These are phyloP conservation scores for Tachysurus vachellii DNA, from an alignment of 2,113 vertebrate species.

Conservation along the genomic window DNA sequence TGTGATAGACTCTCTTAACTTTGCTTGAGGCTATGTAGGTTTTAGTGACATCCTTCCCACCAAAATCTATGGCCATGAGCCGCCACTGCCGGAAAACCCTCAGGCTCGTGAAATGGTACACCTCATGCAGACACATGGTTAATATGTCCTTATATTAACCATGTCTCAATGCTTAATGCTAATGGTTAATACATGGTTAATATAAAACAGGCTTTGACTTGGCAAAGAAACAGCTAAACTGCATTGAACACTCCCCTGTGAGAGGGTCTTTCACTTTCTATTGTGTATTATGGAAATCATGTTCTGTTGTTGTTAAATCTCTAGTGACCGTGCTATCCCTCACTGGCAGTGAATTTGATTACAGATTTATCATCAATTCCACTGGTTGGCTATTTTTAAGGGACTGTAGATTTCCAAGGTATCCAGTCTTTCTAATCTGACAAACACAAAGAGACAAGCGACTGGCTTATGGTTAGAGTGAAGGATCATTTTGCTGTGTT, in stretches of 20 bases:
- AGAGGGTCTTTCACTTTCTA: neutral
- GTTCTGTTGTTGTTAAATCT: neutral
- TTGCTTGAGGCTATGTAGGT: neutral
- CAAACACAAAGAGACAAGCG: neutral
- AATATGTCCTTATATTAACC: conserved; percentile 15
- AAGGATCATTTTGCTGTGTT: neutral
- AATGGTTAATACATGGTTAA: conserved; percentile 22
- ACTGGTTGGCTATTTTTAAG: neutral
- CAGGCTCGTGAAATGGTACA: neutral
- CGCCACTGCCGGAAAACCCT: neutral
- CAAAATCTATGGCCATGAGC: neutral
- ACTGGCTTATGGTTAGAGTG: neutral
- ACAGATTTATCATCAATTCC: too few species aligned
- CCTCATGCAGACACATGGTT: neutral
- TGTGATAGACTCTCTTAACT: neutral
- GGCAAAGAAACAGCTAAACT: neutral
- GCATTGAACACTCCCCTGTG: neutral
- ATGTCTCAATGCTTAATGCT: neutral
- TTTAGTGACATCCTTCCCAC: neutral
- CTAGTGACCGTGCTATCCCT: neutral
- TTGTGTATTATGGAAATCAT: neutral
- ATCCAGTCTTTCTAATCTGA: too few species aligned
- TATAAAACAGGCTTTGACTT: conserved; percentile 14
- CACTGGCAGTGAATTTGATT: neutral
- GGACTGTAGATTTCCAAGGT: neutral